phyloP scores from a whole-genome alignment of 2,888 invertebrate species.

The Temnothorax unifasciatus region DNA sequence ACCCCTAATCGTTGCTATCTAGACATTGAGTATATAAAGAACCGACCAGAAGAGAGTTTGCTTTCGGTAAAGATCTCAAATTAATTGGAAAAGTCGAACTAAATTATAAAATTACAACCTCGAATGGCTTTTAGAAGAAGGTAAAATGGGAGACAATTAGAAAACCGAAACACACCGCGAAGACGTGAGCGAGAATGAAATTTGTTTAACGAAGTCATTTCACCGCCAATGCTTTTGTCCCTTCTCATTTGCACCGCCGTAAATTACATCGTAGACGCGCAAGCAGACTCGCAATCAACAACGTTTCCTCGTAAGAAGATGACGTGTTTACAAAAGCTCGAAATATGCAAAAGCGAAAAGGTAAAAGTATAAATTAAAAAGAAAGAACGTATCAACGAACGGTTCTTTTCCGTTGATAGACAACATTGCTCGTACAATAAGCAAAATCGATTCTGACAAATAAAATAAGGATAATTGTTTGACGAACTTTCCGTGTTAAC shows the following conservation, averaged over 20 bases:
- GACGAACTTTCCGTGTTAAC: background rate
- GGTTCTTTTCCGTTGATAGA: background rate
- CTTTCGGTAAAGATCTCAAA: background rate
- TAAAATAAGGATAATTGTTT: background rate
- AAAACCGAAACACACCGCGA: constrained; percentile 18
- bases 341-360: background rate
- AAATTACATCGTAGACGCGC: constrained; percentile 20
- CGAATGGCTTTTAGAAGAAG: background rate
- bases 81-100: constrained; percentile 15
- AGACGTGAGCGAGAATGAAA: constrained; percentile 26
- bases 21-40: background rate
- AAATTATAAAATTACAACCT: constrained; percentile 13
- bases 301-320: constrained; percentile 6
- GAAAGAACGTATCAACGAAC: background rate
- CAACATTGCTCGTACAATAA: background rate
- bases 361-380: background rate
- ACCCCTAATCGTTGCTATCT: background rate
- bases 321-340: background rate
- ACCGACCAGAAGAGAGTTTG: background rate
- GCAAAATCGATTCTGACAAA: background rate
- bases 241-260: constrained; percentile 27
- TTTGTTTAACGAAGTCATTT: constrained; percentile 38
- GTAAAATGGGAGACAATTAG: constrained; percentile 22
- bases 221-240: background rate
- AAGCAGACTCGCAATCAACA: background rate